phyloP scores from a whole-genome alignment of 1,140 invertebrate species.

The Stegodyphus mimosarum region DNA sequence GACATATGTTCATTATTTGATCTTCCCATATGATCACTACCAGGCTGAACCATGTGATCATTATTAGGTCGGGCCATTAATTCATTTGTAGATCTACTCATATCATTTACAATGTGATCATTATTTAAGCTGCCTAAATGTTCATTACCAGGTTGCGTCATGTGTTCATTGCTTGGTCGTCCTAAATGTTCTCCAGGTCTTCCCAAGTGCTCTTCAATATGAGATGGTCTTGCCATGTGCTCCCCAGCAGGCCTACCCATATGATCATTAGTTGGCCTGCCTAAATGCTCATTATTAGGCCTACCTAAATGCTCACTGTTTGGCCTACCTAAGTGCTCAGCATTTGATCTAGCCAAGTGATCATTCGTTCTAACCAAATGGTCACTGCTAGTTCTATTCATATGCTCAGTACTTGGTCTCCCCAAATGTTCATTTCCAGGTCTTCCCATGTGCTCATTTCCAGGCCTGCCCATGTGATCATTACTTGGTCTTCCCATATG shows the following conservation, averaged over 20 bases:
- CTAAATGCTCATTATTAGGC: constrained; percentile 34
- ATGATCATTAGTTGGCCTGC: constrained; percentile 24
- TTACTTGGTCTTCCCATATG: constrained; percentile 11
- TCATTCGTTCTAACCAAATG: constrained; percentile 31
- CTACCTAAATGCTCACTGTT: constrained; percentile 28
- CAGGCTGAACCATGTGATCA: constrained; percentile 20
- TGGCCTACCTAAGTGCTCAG: constrained; percentile 25
- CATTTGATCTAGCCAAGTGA: constrained; percentile 28
- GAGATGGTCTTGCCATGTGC: background rate
- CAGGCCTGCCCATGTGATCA: constrained; percentile 47
- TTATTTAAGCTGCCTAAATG: constrained; percentile 51
- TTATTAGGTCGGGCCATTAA: constrained; percentile 17
- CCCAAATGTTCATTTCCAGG: constrained; percentile 9
- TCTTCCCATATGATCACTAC: constrained; percentile 11
- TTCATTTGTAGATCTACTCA: constrained; percentile 35
- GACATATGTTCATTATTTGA: constrained; percentile 11
- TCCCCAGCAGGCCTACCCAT: constrained; percentile 1
- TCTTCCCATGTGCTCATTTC: background rate
- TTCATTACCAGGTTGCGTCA: constrained; percentile 17
- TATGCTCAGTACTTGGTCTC: constrained; percentile 20
- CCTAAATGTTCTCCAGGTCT: constrained; percentile 35
- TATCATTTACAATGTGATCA: constrained; percentile 43
- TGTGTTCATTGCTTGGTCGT: constrained; percentile 24
- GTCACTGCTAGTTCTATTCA: constrained; percentile 30
- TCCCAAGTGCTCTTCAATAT: constrained; percentile 41